Base-by-base conservation (phyloP, 2,888 invertebrate genomes). In the Cyclophora punctaria region DNA sequence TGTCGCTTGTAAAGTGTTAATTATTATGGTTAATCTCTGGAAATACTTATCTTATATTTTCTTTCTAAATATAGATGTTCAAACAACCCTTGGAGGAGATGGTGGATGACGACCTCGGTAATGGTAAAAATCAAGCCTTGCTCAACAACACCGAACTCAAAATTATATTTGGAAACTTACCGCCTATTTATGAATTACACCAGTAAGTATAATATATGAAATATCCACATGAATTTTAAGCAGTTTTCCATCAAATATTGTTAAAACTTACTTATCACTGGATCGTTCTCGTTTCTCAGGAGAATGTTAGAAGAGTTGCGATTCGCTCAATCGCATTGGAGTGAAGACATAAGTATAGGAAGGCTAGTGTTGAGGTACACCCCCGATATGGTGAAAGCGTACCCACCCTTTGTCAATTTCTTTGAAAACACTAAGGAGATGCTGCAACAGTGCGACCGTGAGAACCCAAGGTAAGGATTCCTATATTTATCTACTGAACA, bases 381-480 rank as follows among this genome's bases (percentile, higher is more conserved):
- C 49, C 93, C 95, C 49, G 96, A 95, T 71, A 90, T 99, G 75
- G 91, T 95, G 62, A 97, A 96, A 83, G 96, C 97, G 1, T 99
- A 99, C 89, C 98, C 98, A 56, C 97, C 98, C 33, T 99, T 98
- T 87, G 95, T 99, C 50, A 99, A 99, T 89, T 98, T 96, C 89
- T 98, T 98, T 82, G 98, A 99, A 83, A 96, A 96, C 80, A 97
- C 97, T 83, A 98, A 98, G 84, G 96, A 97, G 73, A 95, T 96
- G 90, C 91, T 99, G 74, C 90, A 92, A 69, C 92, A 94, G 73
- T 98, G 98, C 90, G 98, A 98, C 89, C 92, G 92, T 76, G 94
- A 93, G 72, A 97, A 98, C 86, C 97, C 98, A 43, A 92, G 98
- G 78, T 89, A 55, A 35, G 4, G 20, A 20, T 20, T 20, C 20